Percentiles rank a stretch among this genome's conserved stretches.
phyloP scores from a whole-genome alignment of 2,888 invertebrate species.

The Pandemis heparana region DNA sequence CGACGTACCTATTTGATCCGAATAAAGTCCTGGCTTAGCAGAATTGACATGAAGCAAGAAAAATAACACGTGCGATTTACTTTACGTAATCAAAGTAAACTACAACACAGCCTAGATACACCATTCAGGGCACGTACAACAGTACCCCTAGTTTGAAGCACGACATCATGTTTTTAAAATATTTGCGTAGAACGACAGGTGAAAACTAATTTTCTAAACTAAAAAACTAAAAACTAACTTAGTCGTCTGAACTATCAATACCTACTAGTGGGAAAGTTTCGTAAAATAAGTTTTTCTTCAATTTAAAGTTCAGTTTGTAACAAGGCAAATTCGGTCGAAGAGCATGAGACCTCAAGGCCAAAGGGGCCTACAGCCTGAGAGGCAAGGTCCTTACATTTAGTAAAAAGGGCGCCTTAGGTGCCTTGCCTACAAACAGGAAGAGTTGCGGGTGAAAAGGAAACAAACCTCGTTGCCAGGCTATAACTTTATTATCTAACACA shows the following conservation, averaged over 20 bases:
- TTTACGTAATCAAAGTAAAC: slow-evolving; percentile 6
- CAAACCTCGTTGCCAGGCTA: no score
- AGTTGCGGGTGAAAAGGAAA: no score
- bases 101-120: not conserved
- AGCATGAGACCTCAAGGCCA: no score
- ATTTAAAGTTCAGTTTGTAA: no score
- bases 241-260: not conserved
- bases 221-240: no score
- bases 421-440: no score
- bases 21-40: slow-evolving; percentile 42
- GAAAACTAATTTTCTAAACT: no score
- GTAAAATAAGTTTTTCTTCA: not conserved
- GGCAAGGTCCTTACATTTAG: no score
- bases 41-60: slow-evolving; percentile 14
- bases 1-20: slow-evolving; percentile 42
- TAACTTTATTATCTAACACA: no score
- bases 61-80: slow-evolving; percentile 9
- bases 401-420: no score
- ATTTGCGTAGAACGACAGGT: not conserved
- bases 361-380: no score
- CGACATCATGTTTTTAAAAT: not conserved
- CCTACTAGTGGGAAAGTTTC: not conserved
- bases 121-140: not conserved
- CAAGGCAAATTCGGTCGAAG: no score
- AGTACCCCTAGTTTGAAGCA: not conserved